Percentiles rank a stretch among this genome's conserved stretches.
These are phyloP conservation scores for Megalops atlanticus DNA, from an alignment of 2,113 vertebrate species.

Conservation along the genomic window DNA sequence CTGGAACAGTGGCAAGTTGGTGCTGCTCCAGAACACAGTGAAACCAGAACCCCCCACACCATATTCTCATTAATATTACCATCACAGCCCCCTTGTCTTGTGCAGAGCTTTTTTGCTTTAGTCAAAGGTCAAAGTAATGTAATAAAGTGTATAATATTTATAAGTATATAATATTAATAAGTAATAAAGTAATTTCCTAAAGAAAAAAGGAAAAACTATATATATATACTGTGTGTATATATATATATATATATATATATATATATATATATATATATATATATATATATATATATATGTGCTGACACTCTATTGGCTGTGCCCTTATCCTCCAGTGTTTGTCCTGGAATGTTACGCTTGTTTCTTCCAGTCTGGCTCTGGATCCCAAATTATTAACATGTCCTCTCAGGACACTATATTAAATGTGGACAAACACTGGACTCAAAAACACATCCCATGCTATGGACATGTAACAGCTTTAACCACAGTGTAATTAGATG, in stretches of 20 bases:
- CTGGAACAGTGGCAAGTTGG: conserved; percentile 44
- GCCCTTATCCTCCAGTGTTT: too few species aligned
- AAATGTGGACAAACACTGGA: not conserved
- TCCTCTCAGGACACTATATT: not conserved
- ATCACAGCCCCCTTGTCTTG: conserved; percentile 17
- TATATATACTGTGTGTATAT: too few species aligned
- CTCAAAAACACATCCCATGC: too few species aligned
- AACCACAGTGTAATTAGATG: too few species aligned
- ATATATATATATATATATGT: not conserved
- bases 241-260: too few species aligned
- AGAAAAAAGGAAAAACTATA: too few species aligned
- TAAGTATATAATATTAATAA: too few species aligned
- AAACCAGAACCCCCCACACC: conserved; percentile 39
- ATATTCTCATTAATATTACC: conserved; percentile 27
- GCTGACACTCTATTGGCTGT: too few species aligned
- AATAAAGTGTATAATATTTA: too few species aligned
- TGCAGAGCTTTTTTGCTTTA: not conserved
- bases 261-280: too few species aligned
- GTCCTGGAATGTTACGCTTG: not conserved
- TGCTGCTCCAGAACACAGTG: conserved; percentile 38
- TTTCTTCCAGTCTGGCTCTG: not conserved
- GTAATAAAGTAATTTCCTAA: too few species aligned
- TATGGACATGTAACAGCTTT: too few species aligned
- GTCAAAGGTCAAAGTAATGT: not conserved
- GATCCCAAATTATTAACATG: not conserved